Percentiles rank a stretch among this genome's conserved stretches.
Evolutionary conservation across 2,113 vertebrate genomes (phyloP).

Genomic region (Delphinapterus leucas): DNA sequence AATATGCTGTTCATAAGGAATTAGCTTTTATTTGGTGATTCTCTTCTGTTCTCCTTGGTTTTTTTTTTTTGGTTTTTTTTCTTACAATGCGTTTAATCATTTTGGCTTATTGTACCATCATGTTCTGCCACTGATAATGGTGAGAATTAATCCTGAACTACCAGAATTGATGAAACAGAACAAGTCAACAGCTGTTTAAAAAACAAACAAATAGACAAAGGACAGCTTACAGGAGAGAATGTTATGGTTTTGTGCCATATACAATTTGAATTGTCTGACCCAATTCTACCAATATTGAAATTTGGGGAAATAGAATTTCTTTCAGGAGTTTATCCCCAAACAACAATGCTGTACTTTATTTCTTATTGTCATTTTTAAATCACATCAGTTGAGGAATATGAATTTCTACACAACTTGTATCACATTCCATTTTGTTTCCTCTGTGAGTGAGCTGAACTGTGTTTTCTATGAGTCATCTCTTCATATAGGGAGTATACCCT

Average conservation of each 20-base stretch:
- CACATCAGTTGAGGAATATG: background rate
- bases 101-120: slow-evolving; percentile 54
- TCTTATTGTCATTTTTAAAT: slow-evolving; percentile 7
- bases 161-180: slow-evolving; percentile 46
- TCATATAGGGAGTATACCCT: fast-evolving
- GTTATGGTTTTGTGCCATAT: slow-evolving; percentile 2
- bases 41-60: background rate
- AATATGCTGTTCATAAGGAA: slow-evolving; percentile 47
- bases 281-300: slow-evolving; percentile 28
- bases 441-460: slow-evolving; percentile 40
- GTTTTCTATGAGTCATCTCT: background rate
- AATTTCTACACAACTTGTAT: background rate
- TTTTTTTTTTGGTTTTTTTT: background rate
- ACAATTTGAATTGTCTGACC: slow-evolving; percentile 8
- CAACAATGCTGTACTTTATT: background rate
- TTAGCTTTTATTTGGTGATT: slow-evolving; percentile 46
- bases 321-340: background rate
- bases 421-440: background rate
- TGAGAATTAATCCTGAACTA: slow-evolving; percentile 50
- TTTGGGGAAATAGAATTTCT: background rate
- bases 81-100: background rate
- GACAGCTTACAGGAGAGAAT: background rate
- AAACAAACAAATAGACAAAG: slow-evolving; percentile 42
- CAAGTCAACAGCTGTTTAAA: slow-evolving; percentile 55
- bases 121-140: slow-evolving; percentile 22